Conservation (phyloP, 2,888 invertebrate genomes). For the Stegana nigrithorax region DNA sequence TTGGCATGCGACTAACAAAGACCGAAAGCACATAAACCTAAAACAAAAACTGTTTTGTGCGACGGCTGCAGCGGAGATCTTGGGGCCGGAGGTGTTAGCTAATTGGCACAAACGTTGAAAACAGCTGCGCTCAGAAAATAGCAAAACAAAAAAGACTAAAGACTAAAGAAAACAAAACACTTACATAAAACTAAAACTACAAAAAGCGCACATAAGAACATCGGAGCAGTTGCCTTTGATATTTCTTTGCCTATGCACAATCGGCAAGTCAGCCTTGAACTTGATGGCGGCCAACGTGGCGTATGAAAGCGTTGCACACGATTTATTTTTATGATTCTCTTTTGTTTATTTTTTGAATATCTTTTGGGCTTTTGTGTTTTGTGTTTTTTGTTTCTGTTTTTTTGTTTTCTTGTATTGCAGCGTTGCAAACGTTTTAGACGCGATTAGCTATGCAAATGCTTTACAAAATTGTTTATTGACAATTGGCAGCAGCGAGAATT, state of each 20-base stretch:
- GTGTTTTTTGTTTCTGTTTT: neutral
- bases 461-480: conserved; percentile 25
- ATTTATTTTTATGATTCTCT: too few species aligned
- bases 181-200: neutral
- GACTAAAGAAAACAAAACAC: neutral
- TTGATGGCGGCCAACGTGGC: conserved; percentile 25
- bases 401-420: neutral
- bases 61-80: too few species aligned
- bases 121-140: conserved; percentile 2
- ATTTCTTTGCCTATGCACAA: neutral
- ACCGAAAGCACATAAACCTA: neutral
- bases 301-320: conserved; percentile 31
- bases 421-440: neutral
- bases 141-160: neutral
- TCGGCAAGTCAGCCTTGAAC: conserved; percentile 31
- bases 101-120: conserved; percentile 14
- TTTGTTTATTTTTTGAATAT: too few species aligned
- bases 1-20: conserved; percentile 43
- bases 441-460: neutral
- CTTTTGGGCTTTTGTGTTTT: neutral
- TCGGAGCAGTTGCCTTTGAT: neutral
- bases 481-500: too few species aligned
- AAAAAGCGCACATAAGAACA: neutral
- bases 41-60: neutral
- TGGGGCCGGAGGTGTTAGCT: neutral